Percentiles rank a stretch among this genome's conserved stretches.
Evolutionary conservation across 2,113 vertebrate genomes (phyloP).

Genomic region (Chinchilla lanigera): DNA sequence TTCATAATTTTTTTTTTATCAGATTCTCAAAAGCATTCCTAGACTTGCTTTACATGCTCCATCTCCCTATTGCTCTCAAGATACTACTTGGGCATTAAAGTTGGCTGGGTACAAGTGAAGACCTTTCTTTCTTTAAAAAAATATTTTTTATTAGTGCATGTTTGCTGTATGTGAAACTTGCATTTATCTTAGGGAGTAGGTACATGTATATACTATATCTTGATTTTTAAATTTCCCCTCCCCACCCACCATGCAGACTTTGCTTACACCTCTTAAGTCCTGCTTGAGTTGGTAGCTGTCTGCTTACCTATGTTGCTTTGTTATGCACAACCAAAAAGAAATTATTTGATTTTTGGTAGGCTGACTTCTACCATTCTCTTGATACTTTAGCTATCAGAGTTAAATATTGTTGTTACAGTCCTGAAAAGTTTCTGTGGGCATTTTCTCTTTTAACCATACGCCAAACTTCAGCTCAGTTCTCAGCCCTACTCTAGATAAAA

Average conservation of each 20-base stretch:
- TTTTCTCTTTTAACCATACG: not conserved
- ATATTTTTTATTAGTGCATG: not conserved
- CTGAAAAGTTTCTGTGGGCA: not conserved
- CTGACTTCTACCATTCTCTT: not conserved
- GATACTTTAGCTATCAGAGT: not conserved
- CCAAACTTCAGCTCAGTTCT: not conserved
- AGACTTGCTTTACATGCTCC: not conserved
- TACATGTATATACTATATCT: not conserved
- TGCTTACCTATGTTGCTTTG: not conserved
- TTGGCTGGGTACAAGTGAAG: not conserved
- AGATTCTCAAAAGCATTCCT: conserved; percentile 38
- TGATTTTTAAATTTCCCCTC: not conserved
- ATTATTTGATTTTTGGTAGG: not conserved
- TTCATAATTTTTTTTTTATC: conserved; percentile 42
- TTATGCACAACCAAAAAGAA: not conserved
- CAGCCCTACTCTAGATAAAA: not conserved
- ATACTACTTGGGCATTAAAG: not conserved
- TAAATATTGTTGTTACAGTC: not conserved
- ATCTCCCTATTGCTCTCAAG: not conserved
- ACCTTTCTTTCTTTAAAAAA: not conserved
- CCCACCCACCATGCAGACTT: not conserved
- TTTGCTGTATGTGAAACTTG: not conserved
- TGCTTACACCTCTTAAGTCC: not conserved
- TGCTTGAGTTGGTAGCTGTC: not conserved
- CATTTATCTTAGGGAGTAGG: not conserved